Conservation (phyloP, 1,140 invertebrate genomes). For the Venturia canescens region DNA sequence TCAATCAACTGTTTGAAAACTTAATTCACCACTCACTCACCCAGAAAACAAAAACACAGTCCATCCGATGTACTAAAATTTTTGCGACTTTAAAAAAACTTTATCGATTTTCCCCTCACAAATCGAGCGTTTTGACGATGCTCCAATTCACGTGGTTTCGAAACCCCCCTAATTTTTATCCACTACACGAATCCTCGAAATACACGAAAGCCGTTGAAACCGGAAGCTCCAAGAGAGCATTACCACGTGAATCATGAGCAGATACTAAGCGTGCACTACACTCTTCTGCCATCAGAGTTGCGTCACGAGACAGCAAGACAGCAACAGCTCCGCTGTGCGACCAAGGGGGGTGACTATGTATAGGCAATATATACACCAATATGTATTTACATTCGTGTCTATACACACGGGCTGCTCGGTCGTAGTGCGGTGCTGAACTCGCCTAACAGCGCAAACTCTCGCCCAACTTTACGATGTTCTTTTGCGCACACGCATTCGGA, state of each 20-base stretch:
- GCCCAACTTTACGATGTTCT: conserved; percentile 28
- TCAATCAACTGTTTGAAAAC: neutral
- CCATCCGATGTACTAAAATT: too few relatives aligned
- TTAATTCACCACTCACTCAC: neutral
- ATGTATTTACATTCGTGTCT: neutral
- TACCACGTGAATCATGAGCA: conserved; percentile 38
- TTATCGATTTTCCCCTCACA: too few relatives aligned
- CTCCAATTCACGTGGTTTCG: too few relatives aligned
- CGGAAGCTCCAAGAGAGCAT: conserved; percentile 10
- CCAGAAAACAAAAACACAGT: neutral
- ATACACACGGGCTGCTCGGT: neutral
- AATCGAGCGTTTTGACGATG: too few relatives aligned
- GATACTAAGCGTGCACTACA: conserved; percentile 33
- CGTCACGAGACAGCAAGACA: conserved; percentile 41
- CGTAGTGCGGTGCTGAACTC: neutral
- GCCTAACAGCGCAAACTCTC: conserved; percentile 32
- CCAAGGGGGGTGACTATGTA: neutral
- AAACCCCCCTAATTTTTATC: neutral
- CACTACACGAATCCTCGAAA: neutral
- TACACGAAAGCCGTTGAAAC: neutral
- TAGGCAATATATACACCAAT: neutral
- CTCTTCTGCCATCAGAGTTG: conserved; percentile 28
- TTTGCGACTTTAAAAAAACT: too few relatives aligned
- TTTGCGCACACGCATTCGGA: conserved; percentile 30
- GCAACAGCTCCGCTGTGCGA: neutral